Base-by-base conservation (phyloP, 2,113 vertebrate species). In the Pleuronectes platessa region DNA sequence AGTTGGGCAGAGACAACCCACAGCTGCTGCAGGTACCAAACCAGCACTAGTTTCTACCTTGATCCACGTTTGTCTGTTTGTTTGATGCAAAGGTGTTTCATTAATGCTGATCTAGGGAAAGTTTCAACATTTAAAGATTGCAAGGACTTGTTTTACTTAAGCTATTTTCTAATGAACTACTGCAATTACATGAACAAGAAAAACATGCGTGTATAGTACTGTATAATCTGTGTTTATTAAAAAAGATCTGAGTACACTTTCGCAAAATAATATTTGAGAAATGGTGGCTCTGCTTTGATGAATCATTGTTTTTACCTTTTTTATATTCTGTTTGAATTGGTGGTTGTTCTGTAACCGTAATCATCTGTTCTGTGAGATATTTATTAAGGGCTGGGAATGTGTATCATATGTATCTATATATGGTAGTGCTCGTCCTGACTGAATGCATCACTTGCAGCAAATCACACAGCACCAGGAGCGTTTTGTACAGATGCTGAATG, bases 401-500 rank as follows among this genome's bases (percentile, higher is more conserved):
- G 40, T 3, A 42, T 11, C 11, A 42, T 12, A 42, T 13, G 12
- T 42, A 42, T 13, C 13, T 42, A 42, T 42, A 42, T 42, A 42
- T 23, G 11, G 2, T 6, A 45, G 12, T 60, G 40, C 2, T 42
- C 40, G 42, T 45, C 27, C 27, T 64, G 31, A 65, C n/a, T 55
- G 4, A 62, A 2, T 79, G 10, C 61, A 17, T 76, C 55, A 17
- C 61, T 14, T 37, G 3, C 79, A 95, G 94, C 94, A 95, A 93
- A 95, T 95, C 80, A 95, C 94, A 2, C 92, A 92, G 88, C 94
- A 95, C 84, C 94, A 95, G 88, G 93, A 95, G 77, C 87, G 89
- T 18, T 95, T 95, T 74, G 94, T 95, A 53, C 94, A 94, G 81
- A 95, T 95, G 94, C 83, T 95, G 62, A 95, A 95, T 67, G 94